Base-by-base conservation (phyloP, 2,888 invertebrate genomes). In the Exocentrus adspersus region DNA sequence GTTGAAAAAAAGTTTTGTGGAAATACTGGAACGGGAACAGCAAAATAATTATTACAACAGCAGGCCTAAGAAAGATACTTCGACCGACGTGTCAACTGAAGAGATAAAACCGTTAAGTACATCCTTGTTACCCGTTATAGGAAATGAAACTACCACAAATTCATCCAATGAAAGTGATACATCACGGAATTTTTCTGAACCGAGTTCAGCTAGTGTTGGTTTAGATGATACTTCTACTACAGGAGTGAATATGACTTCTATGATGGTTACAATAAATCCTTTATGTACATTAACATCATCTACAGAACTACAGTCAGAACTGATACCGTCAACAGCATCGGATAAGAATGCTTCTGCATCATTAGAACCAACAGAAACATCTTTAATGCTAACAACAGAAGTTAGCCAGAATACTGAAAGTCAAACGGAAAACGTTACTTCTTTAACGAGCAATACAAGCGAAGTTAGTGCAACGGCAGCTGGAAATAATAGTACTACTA, bases 1-100 rank as follows among this genome's bases (percentile, higher is more conserved):
- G 46, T 17, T 65, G n/a, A 61, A 43, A 14, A 46, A 32, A 51
- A 65, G 45, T 45, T 65, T 65, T 30, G 52, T 16, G 21, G 61
- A 62, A 28, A 58, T 65, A n/a, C 53, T 54, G 53, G 45, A 30
- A 2, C 42, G 28, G 1, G 43, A 50, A 28, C 4, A 50, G 17
- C 16, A 30, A 10, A 14, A 30, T 14, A 28, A 30, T 3, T 20
- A 30, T 3, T 20, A n/a, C 10, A 19, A 10, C 0, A 16, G 41
- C 6, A n/a, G 12, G 2, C 12, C 14, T n/a, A 37, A 37, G 3
- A 37, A 37, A 37, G 10, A 1, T 37, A 37, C 14, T 37, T 37
- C 37, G n/a, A n/a, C n/a, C n/a, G n/a, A n/a, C n/a, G n/a, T n/a
- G n/a, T n/a, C n/a, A n/a, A n/a, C n/a, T n/a, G n/a, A n/a, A n/a